A percentile compares a stretch with the other conserved stretches of the same genome.
Conservation (phyloP, 2,797 vertebrate genomes). For the Lagothrix lagotricha region DNA sequence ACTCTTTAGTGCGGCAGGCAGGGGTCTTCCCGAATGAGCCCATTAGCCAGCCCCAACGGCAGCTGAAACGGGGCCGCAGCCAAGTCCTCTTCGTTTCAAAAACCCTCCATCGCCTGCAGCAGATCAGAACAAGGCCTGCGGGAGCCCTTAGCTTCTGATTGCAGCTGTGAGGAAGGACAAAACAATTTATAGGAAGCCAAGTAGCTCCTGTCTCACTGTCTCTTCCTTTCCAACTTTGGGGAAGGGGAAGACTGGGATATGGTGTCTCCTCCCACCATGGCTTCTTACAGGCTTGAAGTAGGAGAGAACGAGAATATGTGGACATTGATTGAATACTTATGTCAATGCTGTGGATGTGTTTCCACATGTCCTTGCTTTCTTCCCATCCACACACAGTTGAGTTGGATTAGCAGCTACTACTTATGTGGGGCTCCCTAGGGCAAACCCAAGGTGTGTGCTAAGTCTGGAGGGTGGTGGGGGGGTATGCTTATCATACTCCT, state of each 20-base stretch:
- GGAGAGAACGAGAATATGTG: background rate
- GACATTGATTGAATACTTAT: background rate
- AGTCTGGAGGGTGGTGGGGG: background rate
- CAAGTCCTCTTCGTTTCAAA: conserved; percentile 78
- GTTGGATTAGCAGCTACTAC: conserved; percentile 18
- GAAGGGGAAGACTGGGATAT: conserved; percentile 29
- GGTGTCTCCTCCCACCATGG: background rate
- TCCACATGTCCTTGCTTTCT: conserved; percentile 11
- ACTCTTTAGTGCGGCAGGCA: conserved; percentile 77
- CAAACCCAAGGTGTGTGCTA: conserved; percentile 12
- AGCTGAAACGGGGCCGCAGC: conserved; percentile 76
- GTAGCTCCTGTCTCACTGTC: conserved; percentile 76
- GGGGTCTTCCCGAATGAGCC: conserved; percentile 79
- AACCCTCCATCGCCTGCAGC: conserved; percentile 79
- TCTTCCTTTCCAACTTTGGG: conserved; percentile 69
- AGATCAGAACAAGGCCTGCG: conserved; percentile 81
- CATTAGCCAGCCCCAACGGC: conserved; percentile 78
- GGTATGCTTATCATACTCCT: background rate
- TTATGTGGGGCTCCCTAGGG: background rate
- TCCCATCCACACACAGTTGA: conserved; percentile 30
- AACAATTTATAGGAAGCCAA: conserved; percentile 81
- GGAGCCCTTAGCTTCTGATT: conserved; percentile 80
- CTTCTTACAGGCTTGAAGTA: conserved; percentile 30
- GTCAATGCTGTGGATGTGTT: conserved; percentile 15
- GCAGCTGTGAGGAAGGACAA: conserved; percentile 80